Evolutionary conservation across 2,888 invertebrate genomes (phyloP), one percentile per base, ranked within the genome.

Genomic region (Rosalia funebris): DNA sequence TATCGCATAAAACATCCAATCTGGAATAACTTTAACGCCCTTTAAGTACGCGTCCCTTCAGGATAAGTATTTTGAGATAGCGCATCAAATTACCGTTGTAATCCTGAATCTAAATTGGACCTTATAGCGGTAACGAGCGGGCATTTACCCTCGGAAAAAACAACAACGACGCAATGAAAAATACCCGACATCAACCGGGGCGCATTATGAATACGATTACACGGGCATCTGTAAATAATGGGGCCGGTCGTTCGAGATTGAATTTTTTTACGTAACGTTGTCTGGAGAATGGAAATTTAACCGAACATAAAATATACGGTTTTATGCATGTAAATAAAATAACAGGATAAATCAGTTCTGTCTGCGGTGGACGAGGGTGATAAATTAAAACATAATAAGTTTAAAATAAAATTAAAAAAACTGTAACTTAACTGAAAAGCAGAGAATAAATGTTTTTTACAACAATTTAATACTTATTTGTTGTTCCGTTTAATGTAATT

Each of bases 101-200:
- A 19, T 44, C 19, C 44, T 10, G 20, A 44, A 44, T 25, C 44
- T 44, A 44, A 25, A 44, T 44, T 44, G 44, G 20, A 44, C 44
- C 11, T n/a, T n/a, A n/a, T n/a, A n/a, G 11, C n/a, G 11, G 20
- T 11, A 20, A n/a, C 44, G 20, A 44, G 20, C 11, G 11, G 12
- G 44, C 12, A 19, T 44, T 17, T 44, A 2, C 12, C 19, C 34
- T 5, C 10, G 34, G 34, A n/a, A 1, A 25, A 44, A 44, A 44
- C 3, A 34, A 34, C 11, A 44, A 12, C 25, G 25, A 25, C 11
- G 10, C 34, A 2, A 10, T 44, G 25, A 25, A 44, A 44, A 42
- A 44, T 20, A 25, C 4, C n/a, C 1, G n/a, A 20, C 11, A 4
- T 44, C 25, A 44, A 20, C 12, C 2, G 20, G 44, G 14, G 25